phyloP scores from a whole-genome alignment of 2,888 invertebrate species.

The Pandemis heparana region DNA sequence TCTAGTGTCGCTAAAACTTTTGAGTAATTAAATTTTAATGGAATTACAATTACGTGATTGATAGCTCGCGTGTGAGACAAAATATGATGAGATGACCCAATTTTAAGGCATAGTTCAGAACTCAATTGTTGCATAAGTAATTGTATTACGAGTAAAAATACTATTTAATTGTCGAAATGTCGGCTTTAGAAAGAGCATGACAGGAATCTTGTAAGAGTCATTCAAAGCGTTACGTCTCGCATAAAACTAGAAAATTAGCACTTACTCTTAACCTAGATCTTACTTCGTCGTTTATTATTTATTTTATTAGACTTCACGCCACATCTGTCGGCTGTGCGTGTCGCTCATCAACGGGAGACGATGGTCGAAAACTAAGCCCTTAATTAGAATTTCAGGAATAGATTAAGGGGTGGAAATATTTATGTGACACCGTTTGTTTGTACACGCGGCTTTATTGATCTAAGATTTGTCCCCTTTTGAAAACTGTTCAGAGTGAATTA shows the following conservation, averaged over 20 bases:
- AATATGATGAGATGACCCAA: neutral
- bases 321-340: neutral
- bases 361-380: conserved; percentile 34
- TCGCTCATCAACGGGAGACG: conserved; percentile 9
- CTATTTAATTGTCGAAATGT: too few relatives aligned
- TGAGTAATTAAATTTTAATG: conserved; percentile 7
- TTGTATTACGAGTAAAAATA: neutral
- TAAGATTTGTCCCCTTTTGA: conserved; percentile 21
- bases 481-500: neutral
- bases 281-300: neutral
- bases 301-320: neutral
- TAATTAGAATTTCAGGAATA: conserved; percentile 45
- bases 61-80: neutral
- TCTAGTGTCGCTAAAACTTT: neutral
- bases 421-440: conserved; percentile 43
- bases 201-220: neutral
- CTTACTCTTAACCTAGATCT: conserved; percentile 6
- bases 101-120: neutral
- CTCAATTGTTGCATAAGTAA: neutral
- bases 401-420: conserved; percentile 43
- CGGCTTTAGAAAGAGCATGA: neutral
- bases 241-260: neutral
- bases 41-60: conserved; percentile 5
- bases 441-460: conserved; percentile 19
- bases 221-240: neutral